These are phyloP conservation scores for Melinaea menophilus DNA, from an alignment of 2,888 invertebrate species.

Conservation along the genomic window DNA sequence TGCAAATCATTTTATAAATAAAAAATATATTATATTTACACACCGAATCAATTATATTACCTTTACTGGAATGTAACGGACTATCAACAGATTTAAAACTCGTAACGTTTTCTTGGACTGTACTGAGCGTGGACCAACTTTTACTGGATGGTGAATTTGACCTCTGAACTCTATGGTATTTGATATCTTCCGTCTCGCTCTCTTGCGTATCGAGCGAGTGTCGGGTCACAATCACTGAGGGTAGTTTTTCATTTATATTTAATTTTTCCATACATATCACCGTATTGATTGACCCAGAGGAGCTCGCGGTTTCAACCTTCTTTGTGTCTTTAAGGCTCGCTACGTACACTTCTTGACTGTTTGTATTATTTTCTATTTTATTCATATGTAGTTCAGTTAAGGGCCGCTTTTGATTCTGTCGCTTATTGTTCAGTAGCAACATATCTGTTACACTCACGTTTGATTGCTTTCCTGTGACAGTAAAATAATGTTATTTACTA, in stretches of 20 bases:
- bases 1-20: not conserved
- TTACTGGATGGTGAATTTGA: conserved; percentile 64
- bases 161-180: conserved; percentile 37
- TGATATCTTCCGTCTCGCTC: conserved; percentile 28
- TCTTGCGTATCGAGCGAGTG: conserved; percentile 30
- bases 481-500: not conserved
- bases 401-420: conserved; percentile 48
- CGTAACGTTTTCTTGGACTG: conserved; percentile 58
- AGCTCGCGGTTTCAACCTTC: conserved; percentile 52
- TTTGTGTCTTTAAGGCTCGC: conserved; percentile 52
- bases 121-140: conserved; percentile 62
- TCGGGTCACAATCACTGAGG: conserved; percentile 46
- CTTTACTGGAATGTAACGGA: conserved; percentile 43
- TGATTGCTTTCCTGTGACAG: conserved; percentile 58
- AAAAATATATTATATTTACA: not conserved
- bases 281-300: conserved; percentile 55
- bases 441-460: conserved; percentile 61
- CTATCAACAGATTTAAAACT: conserved; percentile 62
- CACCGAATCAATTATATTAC: not conserved
- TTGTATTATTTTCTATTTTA: conserved; percentile 29
- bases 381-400: conserved; percentile 56
- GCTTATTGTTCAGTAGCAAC: conserved; percentile 50
- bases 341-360: conserved; percentile 42
- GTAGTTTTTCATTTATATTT: conserved; percentile 41
- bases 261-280: conserved; percentile 51